Conservation (phyloP, 1,140 invertebrate genomes). For the Drosophila repletoides region DNA sequence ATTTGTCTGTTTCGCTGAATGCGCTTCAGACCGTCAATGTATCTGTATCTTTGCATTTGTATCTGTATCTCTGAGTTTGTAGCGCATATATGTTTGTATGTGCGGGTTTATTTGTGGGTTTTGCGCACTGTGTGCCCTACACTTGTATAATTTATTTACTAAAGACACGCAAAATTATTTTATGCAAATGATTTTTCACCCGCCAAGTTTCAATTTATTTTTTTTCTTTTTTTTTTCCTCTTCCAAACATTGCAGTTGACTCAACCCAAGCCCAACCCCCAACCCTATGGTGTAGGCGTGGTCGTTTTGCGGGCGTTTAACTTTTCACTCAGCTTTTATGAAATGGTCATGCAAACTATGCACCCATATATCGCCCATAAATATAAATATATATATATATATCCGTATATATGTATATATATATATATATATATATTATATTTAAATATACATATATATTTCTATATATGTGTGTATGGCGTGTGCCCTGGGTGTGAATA, state of each 20-base stretch:
- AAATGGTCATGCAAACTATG: conserved; percentile 45
- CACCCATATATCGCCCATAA: conserved; percentile 1
- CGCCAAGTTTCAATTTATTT: conserved; percentile 16
- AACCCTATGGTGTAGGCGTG: conserved; percentile 45
- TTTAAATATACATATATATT: not conserved
- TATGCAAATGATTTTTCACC: conserved; percentile 70
- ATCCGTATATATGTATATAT: not conserved
- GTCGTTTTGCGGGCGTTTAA: conserved; percentile 49
- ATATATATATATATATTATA: not conserved
- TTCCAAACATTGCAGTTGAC: conserved; percentile 29
- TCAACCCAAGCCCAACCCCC: not conserved
- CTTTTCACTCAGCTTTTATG: conserved; percentile 48
- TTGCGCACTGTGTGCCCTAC: conserved; percentile 38
- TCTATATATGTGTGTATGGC: not conserved
- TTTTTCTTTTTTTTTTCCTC: not conserved
- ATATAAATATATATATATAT: not conserved
- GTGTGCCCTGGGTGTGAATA: conserved; percentile 34
- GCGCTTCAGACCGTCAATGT: conserved; percentile 24
- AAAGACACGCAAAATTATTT: conserved; percentile 77
- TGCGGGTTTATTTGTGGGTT: conserved; percentile 12
- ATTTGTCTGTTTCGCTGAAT: conserved; percentile 39
- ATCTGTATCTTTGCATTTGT: not conserved
- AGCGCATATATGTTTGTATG: conserved; percentile 9
- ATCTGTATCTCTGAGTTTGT: not conserved
- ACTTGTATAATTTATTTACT: conserved; percentile 75